Evolutionary conservation across 92 coral and sea anemone species (phyloP).

Genomic region (Isaurus tuberculatus): DNA sequence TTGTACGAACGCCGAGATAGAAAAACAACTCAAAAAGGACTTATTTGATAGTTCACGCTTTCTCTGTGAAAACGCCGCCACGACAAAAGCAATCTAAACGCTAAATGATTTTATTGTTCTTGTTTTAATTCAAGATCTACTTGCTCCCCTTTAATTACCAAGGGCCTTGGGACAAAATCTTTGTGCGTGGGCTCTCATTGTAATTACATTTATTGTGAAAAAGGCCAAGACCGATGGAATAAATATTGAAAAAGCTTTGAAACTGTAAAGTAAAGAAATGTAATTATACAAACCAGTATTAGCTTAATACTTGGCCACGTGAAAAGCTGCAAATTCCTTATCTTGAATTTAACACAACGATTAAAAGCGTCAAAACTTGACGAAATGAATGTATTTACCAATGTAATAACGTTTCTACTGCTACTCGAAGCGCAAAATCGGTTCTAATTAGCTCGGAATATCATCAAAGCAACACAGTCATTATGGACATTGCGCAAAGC

Average conservation of each 20-base stretch:
- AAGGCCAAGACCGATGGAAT: slow-evolving; percentile 43
- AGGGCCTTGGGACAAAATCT: slow-evolving; percentile 65
- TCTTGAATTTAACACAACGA: neutral
- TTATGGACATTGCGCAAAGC: slow-evolving; percentile 5
- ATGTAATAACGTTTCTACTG: neutral
- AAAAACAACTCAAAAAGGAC: slow-evolving; percentile 45
- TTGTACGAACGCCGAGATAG: slow-evolving; percentile 18
- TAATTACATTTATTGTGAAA: slow-evolving; percentile 82
- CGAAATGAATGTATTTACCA: neutral
- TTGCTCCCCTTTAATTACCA: slow-evolving; percentile 85
- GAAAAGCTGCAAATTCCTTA: neutral
- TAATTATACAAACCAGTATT: slow-evolving; percentile 21
- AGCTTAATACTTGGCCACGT: neutral
- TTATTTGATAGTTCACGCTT: slow-evolving; percentile 64
- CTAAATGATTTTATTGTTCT: slow-evolving; percentile 89
- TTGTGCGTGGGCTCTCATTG: slow-evolving; percentile 66
- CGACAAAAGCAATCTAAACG: slow-evolving; percentile 80
- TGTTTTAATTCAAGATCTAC: slow-evolving; percentile 81
- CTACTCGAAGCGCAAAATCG: slow-evolving; percentile 43
- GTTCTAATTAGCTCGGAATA: slow-evolving; percentile 33
- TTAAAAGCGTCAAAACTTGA: neutral
- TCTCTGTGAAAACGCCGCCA: slow-evolving; percentile 74
- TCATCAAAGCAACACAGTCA: slow-evolving; percentile 13
- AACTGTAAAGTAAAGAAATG: slow-evolving; percentile 39
- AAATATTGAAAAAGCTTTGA: slow-evolving; percentile 42